Evolutionary conservation across 1,140 invertebrate genomes (phyloP).

Genomic region (Lordiphosa clarofinis): DNA sequence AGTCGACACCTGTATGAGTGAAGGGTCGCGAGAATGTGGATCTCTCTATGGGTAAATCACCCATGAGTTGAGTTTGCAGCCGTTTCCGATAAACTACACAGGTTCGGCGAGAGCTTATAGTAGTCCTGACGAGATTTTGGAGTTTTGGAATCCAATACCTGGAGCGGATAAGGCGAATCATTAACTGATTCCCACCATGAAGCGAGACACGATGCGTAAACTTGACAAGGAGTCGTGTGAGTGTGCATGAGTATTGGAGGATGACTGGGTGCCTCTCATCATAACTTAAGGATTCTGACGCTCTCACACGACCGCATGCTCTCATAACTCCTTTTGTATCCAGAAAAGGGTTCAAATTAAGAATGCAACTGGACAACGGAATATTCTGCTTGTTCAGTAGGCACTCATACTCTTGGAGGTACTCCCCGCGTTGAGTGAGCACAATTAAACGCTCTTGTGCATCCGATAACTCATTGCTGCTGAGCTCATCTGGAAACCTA

Average conservation of each 20-base stretch:
- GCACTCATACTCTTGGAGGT: background rate
- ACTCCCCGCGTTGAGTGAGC: background rate
- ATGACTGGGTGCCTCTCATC: too few species aligned
- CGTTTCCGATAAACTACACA: background rate
- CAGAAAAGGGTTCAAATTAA: background rate
- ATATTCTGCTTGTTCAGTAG: slow-evolving; percentile 1
- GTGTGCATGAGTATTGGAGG: too few species aligned
- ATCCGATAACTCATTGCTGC: background rate
- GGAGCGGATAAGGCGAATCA: background rate
- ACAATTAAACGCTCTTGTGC: slow-evolving; percentile 4
- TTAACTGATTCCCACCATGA: slow-evolving; percentile 3
- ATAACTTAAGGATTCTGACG: too few species aligned
- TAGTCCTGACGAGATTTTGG: background rate
- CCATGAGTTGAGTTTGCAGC: slow-evolving; percentile 4
- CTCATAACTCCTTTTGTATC: too few species aligned
- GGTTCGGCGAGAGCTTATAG: background rate
- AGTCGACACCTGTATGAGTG: background rate
- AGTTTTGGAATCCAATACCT: slow-evolving; percentile 3
- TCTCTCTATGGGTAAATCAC: background rate
- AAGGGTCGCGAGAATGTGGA: background rate
- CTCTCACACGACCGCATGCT: too few species aligned
- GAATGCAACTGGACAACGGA: slow-evolving; percentile 1
- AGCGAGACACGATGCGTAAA: too few species aligned
- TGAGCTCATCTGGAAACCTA: background rate
- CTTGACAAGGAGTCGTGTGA: too few species aligned